Evolutionary conservation across 2,797 vertebrate species (phyloP), one percentile per base, ranked within the genome.

Genomic region (Gymnodraco acuticeps): DNA sequence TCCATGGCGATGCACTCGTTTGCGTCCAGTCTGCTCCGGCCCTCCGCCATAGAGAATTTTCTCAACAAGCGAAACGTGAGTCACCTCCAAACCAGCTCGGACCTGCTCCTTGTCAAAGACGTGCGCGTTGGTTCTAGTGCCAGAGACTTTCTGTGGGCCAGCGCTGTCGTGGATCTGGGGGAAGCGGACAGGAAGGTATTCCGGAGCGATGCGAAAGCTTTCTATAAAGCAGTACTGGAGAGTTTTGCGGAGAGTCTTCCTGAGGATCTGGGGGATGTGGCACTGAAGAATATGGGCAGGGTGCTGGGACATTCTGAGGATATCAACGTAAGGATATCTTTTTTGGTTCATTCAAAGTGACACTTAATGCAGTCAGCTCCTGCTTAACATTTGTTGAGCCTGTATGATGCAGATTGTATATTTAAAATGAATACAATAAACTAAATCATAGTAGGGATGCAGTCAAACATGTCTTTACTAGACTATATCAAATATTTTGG

Each of bases 181-280:
- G 78, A 86, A 0, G 3, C 47, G 13, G 55, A 79, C 11, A 80
- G 77, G 53, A 10, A 0, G 0, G 6, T 65, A 48, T 95, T 95
- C 74, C 33, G 81, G 42, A 76, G 71, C 7, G 41, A 54, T 0
- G 88, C 72, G 0, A 56, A 64, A 10, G 19, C 61, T 0, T 95
- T 95, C 78, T 95, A 94, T 20, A 81, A 68, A 16, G 77, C 81
- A 0, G 78, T 80, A 0, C 89, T 92, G 0, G 48, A 70, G n/a
- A 80, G 73, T 64, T 66, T 95, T 33, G 41, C 64, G 8, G 50
- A 83, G n/a, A 86, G 79, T 64, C 7, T 95, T n/a, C 94, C 94
- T 0, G 12, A 72, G n/a, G 64, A 76, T 11, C 82, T 92, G 0
- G 73, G 83, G 42, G 64, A 85, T 0, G 7, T 38, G 10, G 66